These are phyloP conservation scores for Fragum sueziense DNA, from an alignment of 2,888 invertebrate genomes.

Conservation along the genomic window DNA sequence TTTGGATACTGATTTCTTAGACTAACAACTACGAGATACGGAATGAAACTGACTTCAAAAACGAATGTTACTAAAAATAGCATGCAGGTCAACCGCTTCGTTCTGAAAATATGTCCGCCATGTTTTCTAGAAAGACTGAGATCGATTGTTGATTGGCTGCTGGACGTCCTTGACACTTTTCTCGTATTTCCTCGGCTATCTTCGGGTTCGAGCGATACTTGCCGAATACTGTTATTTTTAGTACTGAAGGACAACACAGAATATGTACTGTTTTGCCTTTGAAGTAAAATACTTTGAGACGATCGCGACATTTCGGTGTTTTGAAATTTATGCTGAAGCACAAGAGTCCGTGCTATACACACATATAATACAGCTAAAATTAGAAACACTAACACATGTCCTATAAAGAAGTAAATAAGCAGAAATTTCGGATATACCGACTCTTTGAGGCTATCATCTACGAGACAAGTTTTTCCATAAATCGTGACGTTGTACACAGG, in stretches of 20 bases:
- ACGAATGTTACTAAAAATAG: constrained; percentile 55
- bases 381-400: constrained; percentile 44
- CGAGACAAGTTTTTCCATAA: constrained; percentile 47
- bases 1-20: constrained; percentile 40
- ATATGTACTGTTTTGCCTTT: constrained; percentile 42
- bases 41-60: constrained; percentile 59
- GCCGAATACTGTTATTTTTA: constrained; percentile 28
- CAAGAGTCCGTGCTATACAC: constrained; percentile 46
- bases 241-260: constrained; percentile 35
- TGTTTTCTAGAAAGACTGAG: constrained; percentile 47
- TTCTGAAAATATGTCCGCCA: constrained; percentile 54
- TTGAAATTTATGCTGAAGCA: constrained; percentile 31
- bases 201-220: constrained; percentile 20
- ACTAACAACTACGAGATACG: constrained; percentile 51
- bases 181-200: constrained; percentile 2
- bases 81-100: constrained; percentile 54
- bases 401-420: constrained; percentile 47
- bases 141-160: constrained; percentile 51
- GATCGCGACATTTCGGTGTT: constrained; percentile 17
- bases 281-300: constrained; percentile 34
- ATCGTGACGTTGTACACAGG: constrained; percentile 34
- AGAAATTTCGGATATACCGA: constrained; percentile 46
- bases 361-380: constrained; percentile 42
- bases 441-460: constrained; percentile 41
- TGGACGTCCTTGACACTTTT: constrained; percentile 30